Evolutionary conservation across 2,888 invertebrate species (phyloP), one percentile per base, ranked within the genome.

Genomic region (Drosophila borealis): DNA sequence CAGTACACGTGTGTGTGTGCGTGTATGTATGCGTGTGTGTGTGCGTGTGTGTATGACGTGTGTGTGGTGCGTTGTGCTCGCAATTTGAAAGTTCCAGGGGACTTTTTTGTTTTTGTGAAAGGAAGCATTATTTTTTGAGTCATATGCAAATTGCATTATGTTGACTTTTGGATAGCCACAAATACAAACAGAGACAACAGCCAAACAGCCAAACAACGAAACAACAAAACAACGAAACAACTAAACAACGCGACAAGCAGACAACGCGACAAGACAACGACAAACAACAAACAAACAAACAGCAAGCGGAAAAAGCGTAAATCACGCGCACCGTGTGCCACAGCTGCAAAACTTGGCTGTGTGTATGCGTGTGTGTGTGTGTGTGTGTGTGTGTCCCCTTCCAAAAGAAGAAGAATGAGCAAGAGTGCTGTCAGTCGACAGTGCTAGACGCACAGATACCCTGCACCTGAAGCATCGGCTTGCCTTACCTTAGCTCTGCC

Each of bases 301-400:
- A 83, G 67, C 87, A 83, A 81, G 70, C 88, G 81, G 81, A 87
- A 84, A 87, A 82, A 87, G 84, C 88, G 85, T 87, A 87, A 82
- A 82, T 82, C 88, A 84, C 81, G 65, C 53, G 36, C 64, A 70
- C 81, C 75, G 64, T 84, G 76, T 59, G 78, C 54, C 78, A 69
- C 81, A 84, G 81, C 81, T 71, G 81, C 87, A 71, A 59, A 60
- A 65, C 46, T 67, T 55, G 67, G 62, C 61, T 54, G 50, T 56
- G 17, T 41, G 2, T 29, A 29, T 8, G 2, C 8, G 29, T 2
- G 8, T 25, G 25, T 5, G 1, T 25, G 25, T 25, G 25, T 25
- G 25, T 8, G 8, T 25, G 25, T 67, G 65, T 67, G 74, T 54
- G 50, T 56, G 17, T 41, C 53, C 25, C 66, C 74, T 37, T 51